Percentiles rank a stretch among this genome's conserved stretches.
Evolutionary conservation across 1,140 invertebrate species (phyloP).

Genomic region (Pissodes strobi): DNA sequence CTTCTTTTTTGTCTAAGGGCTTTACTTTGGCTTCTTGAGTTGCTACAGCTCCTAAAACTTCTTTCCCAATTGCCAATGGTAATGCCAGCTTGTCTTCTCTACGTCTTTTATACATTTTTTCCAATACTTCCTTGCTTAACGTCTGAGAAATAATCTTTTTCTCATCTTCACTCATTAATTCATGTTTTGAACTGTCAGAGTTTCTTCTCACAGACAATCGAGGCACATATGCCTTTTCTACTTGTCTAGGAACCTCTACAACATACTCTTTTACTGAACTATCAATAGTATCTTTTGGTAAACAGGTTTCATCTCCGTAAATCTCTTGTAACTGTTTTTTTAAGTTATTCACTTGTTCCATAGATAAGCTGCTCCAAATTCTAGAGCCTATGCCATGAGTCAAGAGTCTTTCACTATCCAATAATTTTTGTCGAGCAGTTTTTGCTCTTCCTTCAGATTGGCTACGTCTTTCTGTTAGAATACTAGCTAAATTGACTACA

Average conservation of each 20-base stretch:
- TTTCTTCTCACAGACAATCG: constrained; percentile 46
- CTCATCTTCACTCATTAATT: constrained; percentile 65
- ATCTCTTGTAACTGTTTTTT: constrained; percentile 83
- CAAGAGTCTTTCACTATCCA: constrained; percentile 49
- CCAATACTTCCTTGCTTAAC: constrained; percentile 72
- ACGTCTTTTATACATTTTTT: constrained; percentile 58
- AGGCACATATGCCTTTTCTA: constrained; percentile 25
- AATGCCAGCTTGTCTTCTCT: constrained; percentile 57
- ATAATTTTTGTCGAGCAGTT: constrained; percentile 39
- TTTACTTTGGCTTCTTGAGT: constrained; percentile 57
- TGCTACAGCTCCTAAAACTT: constrained; percentile 68
- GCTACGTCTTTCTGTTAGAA: constrained; percentile 62
- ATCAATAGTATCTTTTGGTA: constrained; percentile 1
- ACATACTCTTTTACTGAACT: constrained; percentile 26
- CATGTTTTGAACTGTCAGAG: constrained; percentile 42
- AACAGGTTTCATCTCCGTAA: constrained; percentile 61
- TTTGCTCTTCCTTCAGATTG: constrained; percentile 46
- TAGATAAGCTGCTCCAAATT: constrained; percentile 81
- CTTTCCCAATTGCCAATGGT: constrained; percentile 62
- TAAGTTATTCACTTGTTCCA: constrained; percentile 80
- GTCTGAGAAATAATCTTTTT: constrained; percentile 73
- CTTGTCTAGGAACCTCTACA: constrained; percentile 39
- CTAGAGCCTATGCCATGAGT: constrained; percentile 70
- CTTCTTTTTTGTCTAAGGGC: constrained; percentile 51
- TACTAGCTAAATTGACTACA: constrained; percentile 74